Base-by-base conservation (phyloP, 1,140 invertebrate species). In the Drosophila sechellia region DNA sequence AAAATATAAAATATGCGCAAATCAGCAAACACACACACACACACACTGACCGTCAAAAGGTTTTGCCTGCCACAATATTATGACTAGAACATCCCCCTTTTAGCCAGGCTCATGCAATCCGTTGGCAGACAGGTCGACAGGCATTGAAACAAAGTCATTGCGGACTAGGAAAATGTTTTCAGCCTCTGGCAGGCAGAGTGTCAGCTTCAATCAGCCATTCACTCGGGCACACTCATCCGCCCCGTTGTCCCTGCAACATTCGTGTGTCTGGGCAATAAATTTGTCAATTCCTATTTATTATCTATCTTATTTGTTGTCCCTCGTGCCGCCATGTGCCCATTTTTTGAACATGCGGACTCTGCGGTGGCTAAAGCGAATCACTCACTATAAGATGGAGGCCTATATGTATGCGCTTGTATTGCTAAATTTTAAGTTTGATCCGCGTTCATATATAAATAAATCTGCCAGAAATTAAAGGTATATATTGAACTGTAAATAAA, bases 261-360 rank as follows among this genome's bases (percentile, higher is more conserved):
- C 70, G 70, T 77, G 70, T 77, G 63, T 49, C 39, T 54, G 66
- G 31, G 66, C 83, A 81, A 81, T 87, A 77, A 81, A 87, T 87
- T 87, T 79, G 85, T 87, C 70, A 81, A 73, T 77, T 73, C 75
- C 69, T 81, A 55, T 64, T 77, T 71, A 85, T 84, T 80, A 54
- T 48, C 66, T 46, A 49, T 64, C 35, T 42, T 42, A 27, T 64
- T 63, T 66, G 49, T 57, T 52, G n/a, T 35, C 40, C 15, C 48
- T 17, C n/a, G 27, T 8, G 43, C 5, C 10, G 4, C 31, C 12
- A 34, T 45, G 11, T 12, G 27, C 20, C 2, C 22, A 27, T 42
- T 22, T 42, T 27, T 34, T 34, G 37, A 22, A n/a, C 1, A 17
- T 22, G 15, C 20, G 20, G 20, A 22, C 20, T 22, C 3, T 22